Evolutionary conservation across 2,888 invertebrate species (phyloP).

Genomic region (Acleris literana): DNA sequence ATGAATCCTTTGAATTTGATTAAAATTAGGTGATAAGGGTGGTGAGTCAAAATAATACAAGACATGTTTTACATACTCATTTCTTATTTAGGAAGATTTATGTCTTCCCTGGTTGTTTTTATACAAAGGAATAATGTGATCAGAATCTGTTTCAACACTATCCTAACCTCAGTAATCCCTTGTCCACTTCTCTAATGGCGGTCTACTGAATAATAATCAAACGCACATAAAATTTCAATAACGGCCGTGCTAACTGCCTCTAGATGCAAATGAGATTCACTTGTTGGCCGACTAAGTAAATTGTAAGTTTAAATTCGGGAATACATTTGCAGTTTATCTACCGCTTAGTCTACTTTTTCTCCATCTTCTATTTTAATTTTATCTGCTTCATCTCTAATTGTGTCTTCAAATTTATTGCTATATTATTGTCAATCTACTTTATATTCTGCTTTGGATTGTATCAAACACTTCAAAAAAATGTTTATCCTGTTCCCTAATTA

Average conservation of each 20-base stretch:
- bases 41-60: no score
- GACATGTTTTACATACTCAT: no score
- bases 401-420: background rate
- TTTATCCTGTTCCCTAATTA: slow-evolving; percentile 40
- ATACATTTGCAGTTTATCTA: slow-evolving; percentile 12
- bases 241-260: slow-evolving; percentile 71
- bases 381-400: background rate
- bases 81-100: no score
- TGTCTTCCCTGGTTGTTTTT: no score
- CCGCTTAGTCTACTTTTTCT: background rate
- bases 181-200: slow-evolving; percentile 80
- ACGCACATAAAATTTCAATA: slow-evolving; percentile 83
- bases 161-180: slow-evolving; percentile 54
- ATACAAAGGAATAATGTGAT: no score
- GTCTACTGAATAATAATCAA: slow-evolving; percentile 83
- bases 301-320: slow-evolving; percentile 57
- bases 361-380: background rate
- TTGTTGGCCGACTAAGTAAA: slow-evolving; percentile 43
- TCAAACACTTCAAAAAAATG: slow-evolving; percentile 5
- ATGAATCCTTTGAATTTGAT: no score
- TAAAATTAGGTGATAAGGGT: no score
- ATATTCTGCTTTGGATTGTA: background rate
- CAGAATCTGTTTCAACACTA: slow-evolving; percentile 50
- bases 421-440: background rate
- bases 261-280: slow-evolving; percentile 69